These are phyloP conservation scores for Lophius americanus DNA, from an alignment of 2,797 vertebrate species.

Conservation along the genomic window DNA sequence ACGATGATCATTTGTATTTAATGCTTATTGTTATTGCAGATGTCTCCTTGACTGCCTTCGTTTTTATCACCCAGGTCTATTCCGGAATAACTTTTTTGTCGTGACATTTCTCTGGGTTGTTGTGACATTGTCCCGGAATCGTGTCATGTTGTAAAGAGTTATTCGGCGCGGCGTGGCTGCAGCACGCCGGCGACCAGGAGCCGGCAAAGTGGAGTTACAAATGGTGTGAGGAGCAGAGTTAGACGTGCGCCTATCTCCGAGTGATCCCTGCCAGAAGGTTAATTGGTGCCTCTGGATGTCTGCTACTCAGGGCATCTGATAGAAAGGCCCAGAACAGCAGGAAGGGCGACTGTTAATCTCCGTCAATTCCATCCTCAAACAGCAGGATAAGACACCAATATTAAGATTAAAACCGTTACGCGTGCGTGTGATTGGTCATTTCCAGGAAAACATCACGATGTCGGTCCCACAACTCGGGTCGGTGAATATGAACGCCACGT, in stretches of 20 bases:
- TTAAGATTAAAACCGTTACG: constrained; percentile 33
- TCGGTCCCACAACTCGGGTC: constrained; percentile 13
- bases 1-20: no score
- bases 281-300: constrained; percentile 79
- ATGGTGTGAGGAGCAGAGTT: constrained; percentile 59
- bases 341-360: constrained; percentile 72
- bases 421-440: constrained; percentile 15
- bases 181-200: constrained; percentile 36
- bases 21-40: no score
- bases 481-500: constrained; percentile 5
- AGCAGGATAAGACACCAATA: constrained; percentile 51
- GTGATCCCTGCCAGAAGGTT: constrained; percentile 76
- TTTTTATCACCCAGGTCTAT: no score
- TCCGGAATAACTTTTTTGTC: constrained; percentile 14
- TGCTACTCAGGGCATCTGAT: constrained; percentile 73
- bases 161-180: constrained; percentile 62
- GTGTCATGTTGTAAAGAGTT: constrained; percentile 62
- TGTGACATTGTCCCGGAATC: constrained; percentile 60
- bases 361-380: constrained; percentile 55
- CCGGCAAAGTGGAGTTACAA: constrained; percentile 71
- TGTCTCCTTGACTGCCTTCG: no score
- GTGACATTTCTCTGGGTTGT: constrained; percentile 25
- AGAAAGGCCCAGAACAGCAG: constrained; percentile 60
- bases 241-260: constrained; percentile 67
- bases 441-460: constrained; percentile 20